These are phyloP conservation scores for Heterotilapia buettikoferi DNA, from an alignment of 2,113 vertebrate species.

Conservation along the genomic window DNA sequence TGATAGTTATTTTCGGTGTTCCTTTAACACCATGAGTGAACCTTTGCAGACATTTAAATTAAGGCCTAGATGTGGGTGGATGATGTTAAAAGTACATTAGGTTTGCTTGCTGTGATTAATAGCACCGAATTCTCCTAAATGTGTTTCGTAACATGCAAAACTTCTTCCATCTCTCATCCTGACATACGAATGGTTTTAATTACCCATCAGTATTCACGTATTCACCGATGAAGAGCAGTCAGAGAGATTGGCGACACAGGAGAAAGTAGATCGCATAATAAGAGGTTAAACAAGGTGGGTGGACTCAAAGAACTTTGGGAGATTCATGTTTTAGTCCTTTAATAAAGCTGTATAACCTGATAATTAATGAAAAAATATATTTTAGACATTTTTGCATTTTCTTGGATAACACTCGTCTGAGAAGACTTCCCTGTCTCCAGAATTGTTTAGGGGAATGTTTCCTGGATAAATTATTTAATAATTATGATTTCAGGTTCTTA, in stretches of 20 bases:
- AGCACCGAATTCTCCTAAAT: not conserved
- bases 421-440: not conserved
- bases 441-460: rapidly evolving
- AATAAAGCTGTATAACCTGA: too few species aligned
- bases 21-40: not conserved
- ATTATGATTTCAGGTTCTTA: not conserved
- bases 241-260: rapidly evolving
- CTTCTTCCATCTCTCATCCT: not conserved
- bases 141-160: not conserved
- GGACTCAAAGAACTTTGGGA: not conserved
- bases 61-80: not conserved
- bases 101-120: not conserved
- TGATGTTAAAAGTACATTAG: not conserved
- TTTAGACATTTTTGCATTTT: not conserved
- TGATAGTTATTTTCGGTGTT: not conserved
- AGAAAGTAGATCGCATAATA: not conserved
- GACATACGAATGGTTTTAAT: rapidly evolving
- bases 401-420: not conserved
- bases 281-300: not conserved
- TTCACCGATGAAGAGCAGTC: not conserved
- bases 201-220: not conserved
- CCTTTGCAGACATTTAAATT: not conserved
- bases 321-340: not conserved
- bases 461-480: not conserved
- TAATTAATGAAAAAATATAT: not conserved